Percentiles rank a stretch among this genome's conserved stretches.
Evolutionary conservation across 2,113 vertebrate species (phyloP).

Genomic region (Eubucco bourcierii): DNA sequence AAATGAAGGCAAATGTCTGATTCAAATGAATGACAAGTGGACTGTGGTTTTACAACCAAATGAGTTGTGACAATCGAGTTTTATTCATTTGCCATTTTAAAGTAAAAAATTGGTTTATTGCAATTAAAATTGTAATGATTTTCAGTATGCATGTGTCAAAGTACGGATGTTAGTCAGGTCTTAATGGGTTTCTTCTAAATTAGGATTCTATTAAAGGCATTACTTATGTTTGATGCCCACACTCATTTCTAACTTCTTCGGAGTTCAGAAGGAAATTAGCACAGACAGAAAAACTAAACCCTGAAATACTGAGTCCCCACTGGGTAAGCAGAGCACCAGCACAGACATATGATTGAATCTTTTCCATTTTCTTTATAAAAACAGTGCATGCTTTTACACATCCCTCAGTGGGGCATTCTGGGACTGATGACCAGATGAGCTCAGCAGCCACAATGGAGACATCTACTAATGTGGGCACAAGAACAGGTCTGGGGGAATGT

Average conservation of each 20-base stretch:
- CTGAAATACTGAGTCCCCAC: rapidly evolving
- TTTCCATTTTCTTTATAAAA: background rate
- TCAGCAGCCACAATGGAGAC: background rate
- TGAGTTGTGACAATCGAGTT: background rate
- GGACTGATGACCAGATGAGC: background rate
- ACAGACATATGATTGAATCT: background rate
- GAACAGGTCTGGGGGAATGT: background rate
- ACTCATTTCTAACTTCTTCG: background rate
- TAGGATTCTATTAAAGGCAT: background rate
- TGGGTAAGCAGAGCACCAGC: background rate
- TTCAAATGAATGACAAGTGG: background rate
- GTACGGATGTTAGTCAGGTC: background rate
- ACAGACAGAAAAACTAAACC: background rate
- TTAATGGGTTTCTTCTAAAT: background rate
- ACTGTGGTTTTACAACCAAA: background rate
- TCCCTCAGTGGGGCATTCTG: background rate
- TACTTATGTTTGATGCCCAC: background rate
- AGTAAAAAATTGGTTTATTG: background rate
- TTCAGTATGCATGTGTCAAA: background rate
- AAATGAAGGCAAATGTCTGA: rapidly evolving
- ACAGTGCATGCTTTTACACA: background rate
- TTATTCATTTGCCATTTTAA: background rate
- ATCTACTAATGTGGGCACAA: background rate
- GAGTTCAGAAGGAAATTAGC: background rate
- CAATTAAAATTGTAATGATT: background rate